Percentiles rank a stretch among this genome's conserved stretches.
phyloP scores from a whole-genome alignment of 1,140 invertebrate species.

The Nomia melanderi region DNA sequence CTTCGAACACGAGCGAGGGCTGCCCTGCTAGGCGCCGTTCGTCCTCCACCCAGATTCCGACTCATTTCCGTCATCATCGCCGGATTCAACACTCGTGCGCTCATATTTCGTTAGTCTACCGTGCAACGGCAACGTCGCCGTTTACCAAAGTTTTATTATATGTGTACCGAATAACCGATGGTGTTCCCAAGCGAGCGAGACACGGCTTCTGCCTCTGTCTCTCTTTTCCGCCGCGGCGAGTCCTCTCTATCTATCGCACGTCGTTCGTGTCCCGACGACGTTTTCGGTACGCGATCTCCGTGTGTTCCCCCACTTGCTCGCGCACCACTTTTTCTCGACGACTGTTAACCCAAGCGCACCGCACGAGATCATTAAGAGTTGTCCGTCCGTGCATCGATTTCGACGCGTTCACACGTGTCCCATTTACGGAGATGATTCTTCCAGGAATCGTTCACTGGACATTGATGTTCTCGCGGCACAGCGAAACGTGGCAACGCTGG shows the following conservation, averaged over 20 bases:
- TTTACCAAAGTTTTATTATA: background rate
- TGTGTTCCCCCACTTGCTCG: background rate
- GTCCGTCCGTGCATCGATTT: constrained; percentile 13
- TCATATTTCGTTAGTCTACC: constrained; percentile 74
- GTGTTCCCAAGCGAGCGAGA: constrained; percentile 1
- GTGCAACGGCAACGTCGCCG: constrained; percentile 42
- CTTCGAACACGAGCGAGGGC: constrained; percentile 77
- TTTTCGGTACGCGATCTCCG: background rate
- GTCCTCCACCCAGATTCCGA: constrained; percentile 69
- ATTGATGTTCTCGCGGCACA: constrained; percentile 59
- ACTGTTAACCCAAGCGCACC: constrained; percentile 7
- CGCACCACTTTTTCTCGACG: background rate
- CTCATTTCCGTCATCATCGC: constrained; percentile 80
- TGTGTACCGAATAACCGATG: background rate
- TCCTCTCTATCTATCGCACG: background rate
- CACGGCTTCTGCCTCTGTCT: background rate
- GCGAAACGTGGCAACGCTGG: constrained; percentile 53
- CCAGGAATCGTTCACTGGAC: constrained; percentile 54
- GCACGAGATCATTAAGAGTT: background rate
- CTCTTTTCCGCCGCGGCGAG: background rate
- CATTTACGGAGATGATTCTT: constrained; percentile 53
- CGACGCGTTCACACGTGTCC: constrained; percentile 30
- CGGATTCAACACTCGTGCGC: constrained; percentile 80
- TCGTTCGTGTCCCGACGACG: background rate
- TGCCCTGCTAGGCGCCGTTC: constrained; percentile 72